Evolutionary conservation across 2,888 invertebrate species (phyloP).

Genomic region (Lypha dubia): DNA sequence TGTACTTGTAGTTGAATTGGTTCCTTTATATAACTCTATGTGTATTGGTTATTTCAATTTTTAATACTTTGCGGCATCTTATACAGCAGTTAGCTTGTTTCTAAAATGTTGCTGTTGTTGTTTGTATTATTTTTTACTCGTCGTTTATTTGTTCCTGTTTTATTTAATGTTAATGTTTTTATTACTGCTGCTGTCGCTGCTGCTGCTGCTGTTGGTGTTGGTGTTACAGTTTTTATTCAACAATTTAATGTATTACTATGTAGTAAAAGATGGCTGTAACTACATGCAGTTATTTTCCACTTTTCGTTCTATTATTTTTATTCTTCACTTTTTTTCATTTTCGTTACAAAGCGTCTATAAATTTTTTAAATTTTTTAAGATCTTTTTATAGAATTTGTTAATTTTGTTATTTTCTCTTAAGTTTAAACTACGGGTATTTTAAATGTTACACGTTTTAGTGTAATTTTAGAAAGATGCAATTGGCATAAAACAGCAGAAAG

Average conservation of each 20-base stretch:
- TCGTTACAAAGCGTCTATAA: slow-evolving; percentile 79
- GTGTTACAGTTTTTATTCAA: slow-evolving; percentile 62
- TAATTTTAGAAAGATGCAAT: slow-evolving; percentile 36
- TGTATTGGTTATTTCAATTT: slow-evolving; percentile 46
- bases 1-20: slow-evolving; percentile 7
- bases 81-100: slow-evolving; percentile 57
- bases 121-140: slow-evolving; percentile 11
- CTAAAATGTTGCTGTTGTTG: slow-evolving; percentile 64
- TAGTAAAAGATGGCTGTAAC: slow-evolving; percentile 56
- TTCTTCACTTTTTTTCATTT: slow-evolving; percentile 20
- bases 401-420: slow-evolving; percentile 68
- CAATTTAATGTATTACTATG: slow-evolving; percentile 69
- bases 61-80: slow-evolving; percentile 68
- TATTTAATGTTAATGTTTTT: slow-evolving; percentile 79
- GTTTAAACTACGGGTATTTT: slow-evolving; percentile 84
- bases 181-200: slow-evolving; percentile 44
- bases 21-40: neutral
- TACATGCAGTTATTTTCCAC: slow-evolving; percentile 52
- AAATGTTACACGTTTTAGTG: slow-evolving; percentile 81
- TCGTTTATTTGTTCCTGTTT: slow-evolving; percentile 73
- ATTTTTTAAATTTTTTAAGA: slow-evolving; percentile 83
- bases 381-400: slow-evolving; percentile 75
- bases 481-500: neutral
- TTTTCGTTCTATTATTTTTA: slow-evolving; percentile 36
- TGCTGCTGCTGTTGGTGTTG: slow-evolving; percentile 45